phyloP scores from a whole-genome alignment of 1,140 invertebrate species.

The Sycobia sp. region DNA sequence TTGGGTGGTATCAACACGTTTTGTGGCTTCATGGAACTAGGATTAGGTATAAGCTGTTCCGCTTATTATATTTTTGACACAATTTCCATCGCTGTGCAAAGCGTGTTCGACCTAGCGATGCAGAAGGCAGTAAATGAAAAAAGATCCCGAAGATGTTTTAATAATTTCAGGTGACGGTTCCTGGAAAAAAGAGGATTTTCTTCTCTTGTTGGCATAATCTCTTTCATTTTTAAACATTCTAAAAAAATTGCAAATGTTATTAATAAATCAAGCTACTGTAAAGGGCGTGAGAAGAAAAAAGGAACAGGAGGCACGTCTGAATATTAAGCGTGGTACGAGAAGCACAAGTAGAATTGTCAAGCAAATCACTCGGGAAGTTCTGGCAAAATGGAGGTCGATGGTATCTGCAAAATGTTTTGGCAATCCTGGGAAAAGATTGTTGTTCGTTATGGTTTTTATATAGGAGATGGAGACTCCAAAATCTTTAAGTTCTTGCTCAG shows the following conservation, averaged over 20 bases:
- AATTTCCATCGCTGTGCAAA: too few relatives aligned
- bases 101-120: too few relatives aligned
- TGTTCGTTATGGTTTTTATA: constrained; percentile 3
- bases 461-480: constrained; percentile 33
- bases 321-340: constrained; percentile 30
- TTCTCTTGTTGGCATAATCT: too few relatives aligned
- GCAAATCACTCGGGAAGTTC: constrained; percentile 35
- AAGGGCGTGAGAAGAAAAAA: constrained; percentile 35
- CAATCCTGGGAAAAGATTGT: constrained; percentile 30
- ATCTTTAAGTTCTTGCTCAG: constrained; percentile 29
- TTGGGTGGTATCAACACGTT: too few relatives aligned
- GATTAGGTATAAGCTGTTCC: too few relatives aligned
- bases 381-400: constrained; percentile 38
- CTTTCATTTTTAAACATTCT: constrained; percentile 39
- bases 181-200: constrained; percentile 42
- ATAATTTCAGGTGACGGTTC: too few relatives aligned
- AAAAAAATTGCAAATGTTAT: constrained; percentile 40
- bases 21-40: too few relatives aligned
- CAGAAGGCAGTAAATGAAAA: too few relatives aligned
- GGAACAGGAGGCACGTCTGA: constrained; percentile 22
- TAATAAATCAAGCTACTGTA: constrained; percentile 38
- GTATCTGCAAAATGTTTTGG: constrained; percentile 36
- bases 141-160: too few relatives aligned
- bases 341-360: constrained; percentile 31
- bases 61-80: too few relatives aligned